Evolutionary conservation across 2,797 vertebrate genomes (phyloP).

Genomic region (Saxicola maurus): DNA sequence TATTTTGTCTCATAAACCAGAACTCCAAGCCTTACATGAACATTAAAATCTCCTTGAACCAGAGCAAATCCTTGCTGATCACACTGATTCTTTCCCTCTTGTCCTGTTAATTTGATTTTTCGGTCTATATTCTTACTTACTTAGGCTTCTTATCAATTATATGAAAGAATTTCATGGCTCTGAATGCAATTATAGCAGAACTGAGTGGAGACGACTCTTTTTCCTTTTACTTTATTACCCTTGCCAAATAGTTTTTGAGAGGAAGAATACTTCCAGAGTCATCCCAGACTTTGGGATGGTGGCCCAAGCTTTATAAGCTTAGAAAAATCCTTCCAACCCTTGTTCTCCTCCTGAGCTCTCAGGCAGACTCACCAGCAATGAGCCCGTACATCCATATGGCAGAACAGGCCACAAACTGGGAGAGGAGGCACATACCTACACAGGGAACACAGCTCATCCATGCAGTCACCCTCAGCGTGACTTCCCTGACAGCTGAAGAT

Average conservation of each 20-base stretch:
- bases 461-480: background rate
- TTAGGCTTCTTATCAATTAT: background rate
- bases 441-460: background rate
- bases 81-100: background rate
- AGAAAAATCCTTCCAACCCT: background rate
- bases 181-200: background rate
- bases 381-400: fast-evolving
- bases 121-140: background rate
- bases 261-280: background rate
- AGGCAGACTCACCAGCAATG: background rate
- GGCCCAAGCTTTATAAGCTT: background rate
- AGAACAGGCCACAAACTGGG: background rate
- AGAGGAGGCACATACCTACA: background rate
- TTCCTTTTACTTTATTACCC: background rate
- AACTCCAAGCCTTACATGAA: background rate
- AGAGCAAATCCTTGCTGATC: background rate
- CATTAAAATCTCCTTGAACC: background rate
- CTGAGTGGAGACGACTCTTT: background rate
- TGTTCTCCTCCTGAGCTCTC: background rate
- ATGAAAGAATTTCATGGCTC: background rate
- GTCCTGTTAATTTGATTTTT: background rate
- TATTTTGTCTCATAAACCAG: background rate
- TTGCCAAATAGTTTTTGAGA: background rate
- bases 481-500: background rate
- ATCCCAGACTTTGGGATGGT: background rate